Conservation (phyloP, 1,140 invertebrate genomes). For the Papilio helenus region DNA sequence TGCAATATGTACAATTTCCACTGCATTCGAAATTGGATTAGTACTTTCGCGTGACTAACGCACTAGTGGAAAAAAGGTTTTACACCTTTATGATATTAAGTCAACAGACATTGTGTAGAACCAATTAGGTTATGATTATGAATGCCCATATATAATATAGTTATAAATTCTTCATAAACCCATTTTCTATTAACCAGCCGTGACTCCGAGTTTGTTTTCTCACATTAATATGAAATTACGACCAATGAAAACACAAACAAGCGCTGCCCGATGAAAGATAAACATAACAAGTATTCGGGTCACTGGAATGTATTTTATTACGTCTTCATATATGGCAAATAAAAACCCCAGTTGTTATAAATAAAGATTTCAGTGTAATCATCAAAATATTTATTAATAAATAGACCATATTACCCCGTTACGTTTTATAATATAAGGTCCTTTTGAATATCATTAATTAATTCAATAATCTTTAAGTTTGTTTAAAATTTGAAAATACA, state of each 20-base stretch:
- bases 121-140: not conserved
- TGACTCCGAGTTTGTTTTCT: constrained; percentile 18
- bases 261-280: constrained; percentile 1
- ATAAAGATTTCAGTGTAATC: not conserved
- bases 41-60: not conserved
- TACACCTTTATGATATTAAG: too few relatives aligned
- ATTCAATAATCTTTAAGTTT: too few relatives aligned
- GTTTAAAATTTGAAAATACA: too few relatives aligned
- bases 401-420: too few relatives aligned
- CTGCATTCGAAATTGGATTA: not conserved
- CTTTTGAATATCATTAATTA: too few relatives aligned
- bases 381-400: too few relatives aligned
- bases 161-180: not conserved
- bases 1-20: not conserved
- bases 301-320: constrained; percentile 12
- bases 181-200: not conserved
- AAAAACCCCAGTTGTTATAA: not conserved
- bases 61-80: not conserved
- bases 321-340: not conserved
- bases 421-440: too few relatives aligned
- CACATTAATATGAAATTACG: constrained; percentile 28
- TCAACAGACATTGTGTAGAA: not conserved
- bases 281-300: constrained; percentile 15
- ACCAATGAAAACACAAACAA: constrained; percentile 27
- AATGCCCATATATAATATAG: not conserved